Evolutionary conservation across 2,797 vertebrate genomes (phyloP).

Genomic region (Phalloptychus januarius): DNA sequence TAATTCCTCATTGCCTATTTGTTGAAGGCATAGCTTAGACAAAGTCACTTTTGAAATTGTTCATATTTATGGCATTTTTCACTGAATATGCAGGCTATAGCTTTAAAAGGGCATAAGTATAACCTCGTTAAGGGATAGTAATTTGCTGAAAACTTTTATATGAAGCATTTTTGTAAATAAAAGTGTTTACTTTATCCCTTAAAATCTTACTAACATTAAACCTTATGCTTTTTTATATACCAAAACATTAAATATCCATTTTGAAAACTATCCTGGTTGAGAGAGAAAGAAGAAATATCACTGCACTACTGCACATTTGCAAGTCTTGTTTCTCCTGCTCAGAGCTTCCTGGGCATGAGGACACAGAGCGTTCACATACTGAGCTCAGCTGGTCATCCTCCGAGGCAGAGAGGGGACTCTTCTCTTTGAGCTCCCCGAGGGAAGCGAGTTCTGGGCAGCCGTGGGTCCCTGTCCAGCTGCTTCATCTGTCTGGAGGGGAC

Average conservation of each 20-base stretch:
- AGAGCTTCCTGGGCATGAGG: constrained; percentile 50
- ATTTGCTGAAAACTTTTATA: neutral
- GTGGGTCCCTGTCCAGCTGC: constrained; percentile 81
- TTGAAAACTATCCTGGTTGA: constrained; percentile 22
- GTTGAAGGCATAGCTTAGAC: neutral
- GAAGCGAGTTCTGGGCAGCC: constrained; percentile 74
- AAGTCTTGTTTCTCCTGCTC: constrained; percentile 23
- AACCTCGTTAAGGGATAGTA: neutral
- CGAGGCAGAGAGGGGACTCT: constrained; percentile 69
- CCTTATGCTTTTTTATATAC: neutral
- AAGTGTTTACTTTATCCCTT: neutral
- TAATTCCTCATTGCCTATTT: neutral
- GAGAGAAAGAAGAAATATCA: constrained; percentile 9
- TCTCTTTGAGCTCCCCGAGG: constrained; percentile 71
- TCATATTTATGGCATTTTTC: neutral
- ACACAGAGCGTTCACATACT: constrained; percentile 55
- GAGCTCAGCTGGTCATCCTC: constrained; percentile 79
- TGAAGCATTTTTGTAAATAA: neutral
- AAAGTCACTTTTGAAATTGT: neutral
- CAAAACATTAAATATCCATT: constrained; percentile 1
- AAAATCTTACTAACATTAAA: neutral
- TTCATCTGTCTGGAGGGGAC: constrained; percentile 75
- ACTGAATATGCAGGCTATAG: neutral
- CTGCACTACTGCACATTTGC: constrained; percentile 32
- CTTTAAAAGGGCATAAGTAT: neutral